A percentile compares a stretch with the other conserved stretches of the same genome.
These are phyloP conservation scores for Drosophila affinis DNA, from an alignment of 2,888 invertebrate species.

Conservation along the genomic window DNA sequence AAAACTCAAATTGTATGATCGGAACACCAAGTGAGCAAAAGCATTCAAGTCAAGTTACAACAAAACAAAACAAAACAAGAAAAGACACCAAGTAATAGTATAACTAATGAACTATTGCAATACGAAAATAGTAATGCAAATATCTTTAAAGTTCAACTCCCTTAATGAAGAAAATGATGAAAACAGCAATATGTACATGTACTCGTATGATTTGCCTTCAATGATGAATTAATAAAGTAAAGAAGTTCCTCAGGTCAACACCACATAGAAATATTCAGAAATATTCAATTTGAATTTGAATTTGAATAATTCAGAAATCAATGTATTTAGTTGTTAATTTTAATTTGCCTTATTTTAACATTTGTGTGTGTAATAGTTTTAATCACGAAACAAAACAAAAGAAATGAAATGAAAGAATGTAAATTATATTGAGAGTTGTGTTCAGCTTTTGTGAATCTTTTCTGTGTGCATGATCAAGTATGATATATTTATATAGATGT, in stretches of 20 bases:
- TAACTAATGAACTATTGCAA: conserved; percentile 12
- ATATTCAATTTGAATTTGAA: background rate
- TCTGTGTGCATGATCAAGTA: conserved; percentile 8
- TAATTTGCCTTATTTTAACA: background rate
- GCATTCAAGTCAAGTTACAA: background rate
- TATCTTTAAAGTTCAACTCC: conserved; percentile 12
- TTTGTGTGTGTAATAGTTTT: conserved; percentile 15
- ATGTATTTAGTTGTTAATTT: background rate
- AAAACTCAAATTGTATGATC: background rate
- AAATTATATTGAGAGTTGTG: conserved; percentile 63
- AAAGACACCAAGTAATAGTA: conserved; percentile 20
- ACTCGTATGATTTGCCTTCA: conserved; percentile 1
- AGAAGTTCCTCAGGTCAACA: conserved; percentile 77
- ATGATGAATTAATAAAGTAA: background rate
- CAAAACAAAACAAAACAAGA: background rate
- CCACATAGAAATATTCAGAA: conserved; percentile 29
- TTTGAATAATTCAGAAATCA: conserved; percentile 1
- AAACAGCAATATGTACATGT: conserved; percentile 1
- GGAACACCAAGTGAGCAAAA: background rate
- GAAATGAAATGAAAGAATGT: conserved; percentile 42
- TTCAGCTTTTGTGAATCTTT: conserved; percentile 44
- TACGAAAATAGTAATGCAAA: conserved; percentile 6
- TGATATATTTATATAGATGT: conserved; percentile 3
- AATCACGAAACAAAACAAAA: background rate
- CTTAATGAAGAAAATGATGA: conserved; percentile 3